phyloP scores from a whole-genome alignment of 1,140 invertebrate species.

The Zaprionus nigranus region DNA sequence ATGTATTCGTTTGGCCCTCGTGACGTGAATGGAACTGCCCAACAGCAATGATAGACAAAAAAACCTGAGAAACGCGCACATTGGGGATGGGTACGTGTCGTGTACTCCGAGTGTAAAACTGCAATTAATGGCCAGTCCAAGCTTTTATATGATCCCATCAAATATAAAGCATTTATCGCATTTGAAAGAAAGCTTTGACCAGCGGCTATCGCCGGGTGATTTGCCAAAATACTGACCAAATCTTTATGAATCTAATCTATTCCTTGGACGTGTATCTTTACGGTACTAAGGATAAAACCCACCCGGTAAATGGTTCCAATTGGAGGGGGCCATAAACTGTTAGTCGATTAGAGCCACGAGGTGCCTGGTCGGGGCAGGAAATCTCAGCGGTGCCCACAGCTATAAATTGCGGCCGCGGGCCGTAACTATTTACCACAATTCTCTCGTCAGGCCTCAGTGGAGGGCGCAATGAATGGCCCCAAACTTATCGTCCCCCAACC shows the following conservation, averaged over 20 bases:
- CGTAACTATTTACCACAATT: constrained; percentile 18
- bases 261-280: constrained; percentile 30
- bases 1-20: constrained; percentile 55
- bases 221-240: constrained; percentile 40
- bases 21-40: constrained; percentile 71
- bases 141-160: constrained; percentile 62
- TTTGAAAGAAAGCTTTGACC: constrained; percentile 39
- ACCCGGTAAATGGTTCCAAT: constrained; percentile 26
- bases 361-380: constrained; percentile 7
- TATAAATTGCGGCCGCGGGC: constrained; percentile 47
- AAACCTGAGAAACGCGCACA: background rate
- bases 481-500: constrained; percentile 35
- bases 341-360: constrained; percentile 1
- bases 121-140: constrained; percentile 71
- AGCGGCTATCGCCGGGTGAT: constrained; percentile 28
- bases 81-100: background rate
- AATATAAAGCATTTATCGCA: constrained; percentile 51
- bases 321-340: constrained; percentile 38
- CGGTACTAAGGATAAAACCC: constrained; percentile 35
- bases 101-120: constrained; percentile 14
- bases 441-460: constrained; percentile 14
- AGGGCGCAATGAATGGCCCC: constrained; percentile 39
- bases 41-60: constrained; percentile 40
- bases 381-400: constrained; percentile 43
- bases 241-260: constrained; percentile 46